Evolutionary conservation across 2,113 vertebrate genomes (phyloP).

Genomic region (Phaethornis superciliosus): DNA sequence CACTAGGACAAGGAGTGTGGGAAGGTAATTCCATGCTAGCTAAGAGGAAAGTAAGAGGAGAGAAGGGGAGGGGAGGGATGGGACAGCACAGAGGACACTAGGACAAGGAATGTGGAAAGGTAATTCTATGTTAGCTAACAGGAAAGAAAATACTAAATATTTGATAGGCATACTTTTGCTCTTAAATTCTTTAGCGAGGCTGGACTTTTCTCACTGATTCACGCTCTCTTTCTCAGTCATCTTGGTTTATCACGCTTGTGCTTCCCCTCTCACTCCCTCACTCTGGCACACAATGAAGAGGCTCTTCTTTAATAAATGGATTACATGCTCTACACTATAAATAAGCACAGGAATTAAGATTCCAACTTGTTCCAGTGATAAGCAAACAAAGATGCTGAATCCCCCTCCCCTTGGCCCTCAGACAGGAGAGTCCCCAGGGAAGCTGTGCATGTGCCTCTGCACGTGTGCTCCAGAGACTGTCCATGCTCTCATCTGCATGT

Average conservation of each 20-base stretch:
- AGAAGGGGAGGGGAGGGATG: neutral
- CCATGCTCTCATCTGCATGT: neutral
- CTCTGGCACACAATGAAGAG: conserved; percentile 50
- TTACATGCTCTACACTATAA: conserved; percentile 64
- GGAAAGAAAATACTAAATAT: conserved; percentile 67
- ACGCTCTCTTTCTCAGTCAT: conserved; percentile 19
- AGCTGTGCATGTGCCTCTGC: neutral
- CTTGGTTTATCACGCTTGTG: conserved; percentile 35
- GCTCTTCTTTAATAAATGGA: conserved; percentile 63
- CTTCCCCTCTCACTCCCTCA: conserved; percentile 32
- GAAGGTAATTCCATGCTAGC: conserved; percentile 31
- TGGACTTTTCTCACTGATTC: conserved; percentile 66
- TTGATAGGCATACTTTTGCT: conserved; percentile 60
- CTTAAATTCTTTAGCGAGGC: conserved; percentile 30
- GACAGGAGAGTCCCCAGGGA: conserved; percentile 18
- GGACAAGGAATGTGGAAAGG: neutral
- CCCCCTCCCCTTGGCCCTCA: conserved; percentile 1
- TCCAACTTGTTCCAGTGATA: conserved; percentile 57
- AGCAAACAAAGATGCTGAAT: conserved; percentile 58
- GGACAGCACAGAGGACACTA: neutral
- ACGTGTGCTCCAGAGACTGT: neutral
- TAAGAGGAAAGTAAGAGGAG: neutral
- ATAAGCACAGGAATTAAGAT: conserved; percentile 66
- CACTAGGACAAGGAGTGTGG: neutral
- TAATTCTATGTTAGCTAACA: conserved; percentile 34